phyloP scores from a whole-genome alignment of 1,140 invertebrate species.

The Panulirus ornatus region DNA sequence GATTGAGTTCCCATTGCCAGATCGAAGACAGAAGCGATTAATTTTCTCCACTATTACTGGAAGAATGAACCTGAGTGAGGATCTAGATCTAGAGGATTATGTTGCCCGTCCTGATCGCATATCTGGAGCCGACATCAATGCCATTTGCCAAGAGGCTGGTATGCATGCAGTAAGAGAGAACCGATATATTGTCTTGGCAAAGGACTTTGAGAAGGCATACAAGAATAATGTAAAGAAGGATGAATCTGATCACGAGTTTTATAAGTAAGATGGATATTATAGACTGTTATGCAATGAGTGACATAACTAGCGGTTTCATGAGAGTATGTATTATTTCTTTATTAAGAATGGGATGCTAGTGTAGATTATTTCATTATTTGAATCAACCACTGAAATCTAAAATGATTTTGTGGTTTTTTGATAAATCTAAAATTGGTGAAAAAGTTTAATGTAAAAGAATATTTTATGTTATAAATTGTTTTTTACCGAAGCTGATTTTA shows the following conservation, averaged over 20 bases:
- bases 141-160: conserved; percentile 98
- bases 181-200: conserved; percentile 97
- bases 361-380: background rate
- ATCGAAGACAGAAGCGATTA: conserved; percentile 97
- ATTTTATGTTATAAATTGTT: too few relatives aligned
- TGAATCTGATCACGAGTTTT: conserved; percentile 99
- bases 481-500: too few relatives aligned
- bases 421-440: too few relatives aligned
- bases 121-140: conserved; percentile 99
- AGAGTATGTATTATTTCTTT: background rate
- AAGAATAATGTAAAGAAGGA: conserved; percentile 99
- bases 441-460: too few relatives aligned
- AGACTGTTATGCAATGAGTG: background rate
- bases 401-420: too few relatives aligned
- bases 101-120: conserved; percentile 98
- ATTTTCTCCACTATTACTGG: conserved; percentile 98
- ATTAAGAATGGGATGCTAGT: background rate
- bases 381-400: too few relatives aligned
- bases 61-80: conserved; percentile 99
- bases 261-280: conserved; percentile 87
- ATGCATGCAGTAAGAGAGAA: conserved; percentile 99
- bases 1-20: conserved; percentile 99
- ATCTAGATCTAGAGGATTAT: conserved; percentile 99
- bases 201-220: conserved; percentile 99
- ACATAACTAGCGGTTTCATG: conserved; percentile 5